Evolutionary conservation across 2,113 vertebrate species (phyloP).

Genomic region (Poicephalus gulielmi): DNA sequence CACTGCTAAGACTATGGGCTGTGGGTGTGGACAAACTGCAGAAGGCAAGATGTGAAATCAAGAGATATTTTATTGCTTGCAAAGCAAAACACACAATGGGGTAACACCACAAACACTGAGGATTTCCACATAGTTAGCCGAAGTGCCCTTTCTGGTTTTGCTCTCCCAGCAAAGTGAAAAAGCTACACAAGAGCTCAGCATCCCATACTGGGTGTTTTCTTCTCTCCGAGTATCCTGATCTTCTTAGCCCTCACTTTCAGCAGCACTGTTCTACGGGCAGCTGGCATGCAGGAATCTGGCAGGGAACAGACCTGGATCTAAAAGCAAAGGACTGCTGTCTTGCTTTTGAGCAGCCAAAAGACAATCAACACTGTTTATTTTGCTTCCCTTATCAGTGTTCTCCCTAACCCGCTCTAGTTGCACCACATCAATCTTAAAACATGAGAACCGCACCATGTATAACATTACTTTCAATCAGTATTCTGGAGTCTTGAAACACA

Average conservation of each 20-base stretch:
- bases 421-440: background rate
- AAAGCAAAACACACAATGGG: background rate
- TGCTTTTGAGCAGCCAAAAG: background rate
- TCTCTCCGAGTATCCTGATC: background rate
- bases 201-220: background rate
- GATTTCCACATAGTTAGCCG: background rate
- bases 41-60: background rate
- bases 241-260: background rate
- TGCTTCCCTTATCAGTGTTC: background rate
- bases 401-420: background rate
- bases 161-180: background rate
- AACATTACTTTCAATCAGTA: background rate
- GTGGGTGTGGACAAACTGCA: background rate
- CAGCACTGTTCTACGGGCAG: rapidly evolving
- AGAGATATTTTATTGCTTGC: background rate
- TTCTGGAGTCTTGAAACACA: background rate
- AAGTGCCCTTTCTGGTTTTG: background rate
- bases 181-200: background rate
- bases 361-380: background rate
- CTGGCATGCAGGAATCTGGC: background rate
- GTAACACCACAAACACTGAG: background rate
- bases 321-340: background rate
- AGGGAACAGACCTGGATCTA: background rate
- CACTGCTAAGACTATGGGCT: background rate
- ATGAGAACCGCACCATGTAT: rapidly evolving